phyloP scores from a whole-genome alignment of 2,797 vertebrate genomes.

The Loris lydekkerianus region DNA sequence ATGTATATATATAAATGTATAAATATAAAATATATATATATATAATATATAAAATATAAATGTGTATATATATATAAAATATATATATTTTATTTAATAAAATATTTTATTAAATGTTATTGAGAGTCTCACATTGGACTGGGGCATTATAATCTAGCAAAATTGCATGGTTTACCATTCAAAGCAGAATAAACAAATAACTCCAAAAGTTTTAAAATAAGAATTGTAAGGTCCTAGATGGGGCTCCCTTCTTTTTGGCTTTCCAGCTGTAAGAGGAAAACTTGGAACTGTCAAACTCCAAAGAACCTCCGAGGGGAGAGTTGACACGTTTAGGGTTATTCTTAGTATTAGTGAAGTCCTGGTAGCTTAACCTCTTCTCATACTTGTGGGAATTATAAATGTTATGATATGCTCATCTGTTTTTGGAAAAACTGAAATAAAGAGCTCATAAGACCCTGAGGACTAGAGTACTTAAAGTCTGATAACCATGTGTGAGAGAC shows the following conservation, averaged over 20 bases:
- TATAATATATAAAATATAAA: no score
- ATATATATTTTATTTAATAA: no score
- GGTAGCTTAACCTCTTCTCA: neutral
- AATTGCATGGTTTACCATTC: neutral
- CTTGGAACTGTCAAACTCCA: neutral
- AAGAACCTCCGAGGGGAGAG: slow-evolving; percentile 10
- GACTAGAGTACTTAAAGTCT: neutral
- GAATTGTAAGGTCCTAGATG: neutral
- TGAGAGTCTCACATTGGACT: neutral
- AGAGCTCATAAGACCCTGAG: neutral
- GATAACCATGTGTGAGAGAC: no score
- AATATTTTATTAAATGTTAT: neutral
- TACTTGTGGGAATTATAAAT: neutral
- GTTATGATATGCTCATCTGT: neutral
- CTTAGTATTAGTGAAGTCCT: neutral
- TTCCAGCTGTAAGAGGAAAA: neutral
- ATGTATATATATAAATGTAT: no score
- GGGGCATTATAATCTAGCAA: neutral
- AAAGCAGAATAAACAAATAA: neutral
- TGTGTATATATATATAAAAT: no score
- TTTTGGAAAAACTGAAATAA: slow-evolving; percentile 35
- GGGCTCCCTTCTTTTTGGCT: neutral
- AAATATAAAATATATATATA: no score
- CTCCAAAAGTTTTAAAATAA: neutral
- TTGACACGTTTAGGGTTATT: neutral